Conservation (phyloP, 2,888 invertebrate species). For the Leuctra nigra region DNA sequence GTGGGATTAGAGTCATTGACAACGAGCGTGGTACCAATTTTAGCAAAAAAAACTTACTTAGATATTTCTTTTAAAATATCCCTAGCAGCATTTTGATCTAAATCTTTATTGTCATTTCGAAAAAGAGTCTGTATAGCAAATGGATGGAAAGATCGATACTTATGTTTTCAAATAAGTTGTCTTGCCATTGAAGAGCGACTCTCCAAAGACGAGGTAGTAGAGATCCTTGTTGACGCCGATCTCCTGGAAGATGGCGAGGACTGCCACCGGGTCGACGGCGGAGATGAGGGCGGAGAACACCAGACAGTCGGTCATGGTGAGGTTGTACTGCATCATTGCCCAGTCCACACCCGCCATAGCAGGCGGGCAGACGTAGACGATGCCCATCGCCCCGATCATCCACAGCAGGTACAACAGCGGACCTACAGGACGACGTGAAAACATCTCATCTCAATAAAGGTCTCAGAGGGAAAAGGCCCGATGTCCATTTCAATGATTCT, state of each 20-base stretch:
- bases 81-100: too few relatives aligned
- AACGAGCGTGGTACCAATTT: too few relatives aligned
- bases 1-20: too few relatives aligned
- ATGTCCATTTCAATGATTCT: too few relatives aligned
- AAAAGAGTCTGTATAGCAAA: too few relatives aligned
- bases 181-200: constrained; percentile 49
- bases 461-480: too few relatives aligned
- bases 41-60: too few relatives aligned
- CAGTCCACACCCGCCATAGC: not conserved
- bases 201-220: constrained; percentile 55
- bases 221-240: constrained; percentile 53
- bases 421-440: constrained; percentile 21
- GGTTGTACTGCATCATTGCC: constrained; percentile 14
- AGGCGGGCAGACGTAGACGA: not conserved
- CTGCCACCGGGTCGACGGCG: constrained; percentile 53
- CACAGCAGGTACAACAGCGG: constrained; percentile 25
- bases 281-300: constrained; percentile 47
- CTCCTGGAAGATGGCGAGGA: constrained; percentile 52
- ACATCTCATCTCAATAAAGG: too few relatives aligned
- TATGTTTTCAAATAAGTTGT: too few relatives aligned
- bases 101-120: too few relatives aligned
- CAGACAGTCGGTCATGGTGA: constrained; percentile 37
- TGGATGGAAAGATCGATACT: too few relatives aligned
- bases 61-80: too few relatives aligned
- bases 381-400: constrained; percentile 26